Base-by-base conservation (phyloP, 92 coral and sea anemone genomes). In the Heteractis magnifica region DNA sequence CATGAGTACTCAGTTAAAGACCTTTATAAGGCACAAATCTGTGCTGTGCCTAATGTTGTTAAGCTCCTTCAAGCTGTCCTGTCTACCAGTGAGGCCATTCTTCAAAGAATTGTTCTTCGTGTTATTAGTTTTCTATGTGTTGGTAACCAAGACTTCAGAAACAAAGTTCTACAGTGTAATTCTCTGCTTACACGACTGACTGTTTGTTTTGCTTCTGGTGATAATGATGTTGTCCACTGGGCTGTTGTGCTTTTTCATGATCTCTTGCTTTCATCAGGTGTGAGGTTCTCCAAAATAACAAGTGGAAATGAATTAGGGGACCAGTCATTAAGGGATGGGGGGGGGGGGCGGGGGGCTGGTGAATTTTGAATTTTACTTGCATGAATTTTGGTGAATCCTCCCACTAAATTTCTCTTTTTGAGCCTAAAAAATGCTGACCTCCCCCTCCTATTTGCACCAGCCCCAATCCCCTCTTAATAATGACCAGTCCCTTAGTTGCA, bases 161-260 rank as follows among this genome's bases (percentile, higher is more conserved):
- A 81, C 0, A 83, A 75, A 48, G 89, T 92, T 48, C 76, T 92
- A 16, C 89, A 79, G 23, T 87, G 92, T 64, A 84, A 92, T 1
- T 89, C 94, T 19, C 89, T 96, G 8, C 77, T 96, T 80, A 84
- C 93, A 23, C 84, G 98, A 53, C 90, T 96, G 51, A 95, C 97
- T 7, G 87, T 92, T 4, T 94, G 99, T 84, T 91, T 94, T 82
- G 97, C 98, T 18, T 96, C 99, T 4, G 99, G 99, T 50, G 99
- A 96, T 68, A 86, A 85, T 20, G 99, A 96, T 51, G 92, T 96
- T 71, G 95, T 92, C 11, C 92, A 93, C 55, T 96, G 99, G 99
- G 92, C 99, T 56, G 95, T 94, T 14, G 98, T 94, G 8, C 85
- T 96, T 73, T 82, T 96, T 68, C 99, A 96, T 83, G 98, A 96